Evolutionary conservation across 2,797 vertebrate genomes (phyloP), one percentile per base, ranked within the genome.

Genomic region (Enteromius fasciolatus): DNA sequence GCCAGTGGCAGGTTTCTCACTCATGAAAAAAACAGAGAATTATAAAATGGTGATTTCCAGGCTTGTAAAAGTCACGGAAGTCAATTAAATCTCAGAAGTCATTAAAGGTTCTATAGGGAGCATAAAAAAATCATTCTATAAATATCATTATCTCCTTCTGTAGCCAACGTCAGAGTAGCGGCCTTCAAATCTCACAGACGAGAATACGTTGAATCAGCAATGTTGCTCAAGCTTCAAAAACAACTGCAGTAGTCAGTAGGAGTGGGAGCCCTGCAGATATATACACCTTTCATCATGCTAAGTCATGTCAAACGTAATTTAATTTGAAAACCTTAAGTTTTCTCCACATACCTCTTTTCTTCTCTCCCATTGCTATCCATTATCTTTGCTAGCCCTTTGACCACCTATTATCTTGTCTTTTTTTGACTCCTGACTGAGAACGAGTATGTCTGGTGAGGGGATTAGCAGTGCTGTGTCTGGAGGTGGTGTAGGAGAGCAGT

Each of bases 381-480:
- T 83, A 69, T 78, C 52, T 70, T 78, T 61, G 25, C 75, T 83
- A 20, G 52, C 75, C 74, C 33, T 83, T 83, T 83, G 52, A 83
- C 75, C 81, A 57, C 50, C 72, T 82, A 82, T 82, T 76, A 76
- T 82, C 72, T 75, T 52, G 44, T 66, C 44, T 46, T 70, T 80
- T 76, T 82, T 67, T 33, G 41, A 83, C 74, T 83, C 36, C 39
- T 83, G 75, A 83, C 74, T 83, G 75, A 77, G 81, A 68, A 36
- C 28, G 70, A 44, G 70, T 68, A 18, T 80, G 77, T 84, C 69
- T 84, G 70, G 69, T 76, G 52, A 69, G 78, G 61, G 77, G 77
- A 80, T 80, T 80, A 74, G 75, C 11, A 20, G 54, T 67, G 83
- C 63, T 82, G 72, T 74, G 82, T 78, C 77, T 84, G 59, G 83